These are phyloP conservation scores for Ceratotherium simum DNA, from an alignment of 2,113 vertebrate species.

Conservation along the genomic window DNA sequence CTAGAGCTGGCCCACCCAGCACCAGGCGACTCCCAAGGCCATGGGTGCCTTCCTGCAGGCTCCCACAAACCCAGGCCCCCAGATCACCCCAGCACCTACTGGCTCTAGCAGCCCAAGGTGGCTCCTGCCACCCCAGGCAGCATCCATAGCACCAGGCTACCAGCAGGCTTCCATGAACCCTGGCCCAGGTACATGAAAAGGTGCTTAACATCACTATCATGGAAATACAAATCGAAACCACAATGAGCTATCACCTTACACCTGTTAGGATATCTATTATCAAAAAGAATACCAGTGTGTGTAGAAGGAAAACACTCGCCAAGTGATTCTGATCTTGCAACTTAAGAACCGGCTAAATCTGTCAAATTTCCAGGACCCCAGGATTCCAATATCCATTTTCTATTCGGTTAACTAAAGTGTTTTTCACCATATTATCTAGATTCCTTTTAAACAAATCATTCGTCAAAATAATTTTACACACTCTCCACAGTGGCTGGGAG, in stretches of 20 bases:
- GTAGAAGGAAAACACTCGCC: background rate
- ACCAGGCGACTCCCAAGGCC: background rate
- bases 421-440: background rate
- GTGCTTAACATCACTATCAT: background rate
- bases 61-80: background rate
- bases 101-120: background rate
- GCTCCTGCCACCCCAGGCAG: background rate
- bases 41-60: background rate
- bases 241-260: background rate
- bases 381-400: background rate
- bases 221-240: background rate
- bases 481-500: background rate
- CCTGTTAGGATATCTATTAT: background rate
- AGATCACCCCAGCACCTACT: background rate
- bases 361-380: background rate
- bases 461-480: background rate
- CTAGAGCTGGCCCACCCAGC: background rate
- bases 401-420: background rate
- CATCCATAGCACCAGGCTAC: background rate
- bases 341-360: background rate
- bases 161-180: background rate
- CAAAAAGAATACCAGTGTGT: background rate
- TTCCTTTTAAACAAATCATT: constrained; percentile 36
- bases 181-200: background rate
- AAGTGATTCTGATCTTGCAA: background rate